Conservation (phyloP, 2,113 vertebrate genomes). For the Murina feae region DNA sequence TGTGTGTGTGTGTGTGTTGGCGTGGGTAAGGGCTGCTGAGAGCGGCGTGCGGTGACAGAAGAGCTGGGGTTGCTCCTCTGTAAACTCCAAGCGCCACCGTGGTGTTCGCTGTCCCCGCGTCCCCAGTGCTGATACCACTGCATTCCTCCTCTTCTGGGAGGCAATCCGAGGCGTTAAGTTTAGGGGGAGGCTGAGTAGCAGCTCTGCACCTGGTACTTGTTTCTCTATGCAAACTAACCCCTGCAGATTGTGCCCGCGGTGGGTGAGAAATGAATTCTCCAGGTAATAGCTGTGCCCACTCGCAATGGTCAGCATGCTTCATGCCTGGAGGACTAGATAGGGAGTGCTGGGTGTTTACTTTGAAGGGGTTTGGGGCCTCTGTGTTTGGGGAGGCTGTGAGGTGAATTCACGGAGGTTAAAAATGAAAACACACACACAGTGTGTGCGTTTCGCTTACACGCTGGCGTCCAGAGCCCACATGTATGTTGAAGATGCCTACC, state of each 20-base stretch:
- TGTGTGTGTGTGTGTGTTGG: neutral
- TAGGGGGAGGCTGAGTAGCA: conserved; percentile 10
- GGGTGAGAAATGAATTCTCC: conserved; percentile 53
- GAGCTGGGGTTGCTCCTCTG: conserved; percentile 35
- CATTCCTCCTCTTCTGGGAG: conserved; percentile 64
- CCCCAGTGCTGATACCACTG: conserved; percentile 58
- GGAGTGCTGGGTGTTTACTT: conserved; percentile 75
- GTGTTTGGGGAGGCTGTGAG: conserved; percentile 68
- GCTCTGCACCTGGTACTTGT: conserved; percentile 39
- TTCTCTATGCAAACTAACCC: conserved; percentile 41
- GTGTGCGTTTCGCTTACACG: conserved; percentile 56
- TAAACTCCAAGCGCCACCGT: conserved; percentile 52
- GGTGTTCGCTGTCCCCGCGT: conserved; percentile 63
- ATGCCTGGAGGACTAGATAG: conserved; percentile 67
- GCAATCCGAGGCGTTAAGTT: conserved; percentile 74
- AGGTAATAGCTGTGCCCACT: conserved; percentile 65
- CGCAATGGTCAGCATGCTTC: conserved; percentile 70
- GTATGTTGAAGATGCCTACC: neutral
- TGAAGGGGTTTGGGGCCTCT: conserved; percentile 72
- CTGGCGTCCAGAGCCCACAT: conserved; percentile 32
- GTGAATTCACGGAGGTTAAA: conserved; percentile 74
- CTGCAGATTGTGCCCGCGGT: conserved; percentile 18
- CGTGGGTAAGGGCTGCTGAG: neutral
- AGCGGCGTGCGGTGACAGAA: neutral
- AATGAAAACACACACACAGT: conserved; percentile 70